Evolutionary conservation across 2,888 invertebrate genomes (phyloP).

Genomic region (Drosophila niveifrons): DNA sequence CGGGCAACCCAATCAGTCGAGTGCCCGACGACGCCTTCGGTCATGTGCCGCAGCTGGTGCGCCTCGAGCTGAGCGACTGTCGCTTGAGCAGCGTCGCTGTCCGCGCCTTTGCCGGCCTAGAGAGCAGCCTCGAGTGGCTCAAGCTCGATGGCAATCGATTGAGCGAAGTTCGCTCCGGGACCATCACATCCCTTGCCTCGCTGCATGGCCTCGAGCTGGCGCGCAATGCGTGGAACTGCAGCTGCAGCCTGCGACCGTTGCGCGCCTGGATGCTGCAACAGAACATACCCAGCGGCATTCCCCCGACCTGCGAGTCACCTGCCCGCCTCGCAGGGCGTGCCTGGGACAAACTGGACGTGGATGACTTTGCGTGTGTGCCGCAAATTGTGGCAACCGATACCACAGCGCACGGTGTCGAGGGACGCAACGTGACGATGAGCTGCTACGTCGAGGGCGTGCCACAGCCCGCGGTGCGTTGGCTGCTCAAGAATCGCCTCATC

Average conservation of each 20-base stretch:
- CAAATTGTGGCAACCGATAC: slow-evolving; percentile 88
- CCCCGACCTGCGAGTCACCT: slow-evolving; percentile 90
- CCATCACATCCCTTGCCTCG: slow-evolving; percentile 89
- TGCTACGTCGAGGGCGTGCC: slow-evolving; percentile 91
- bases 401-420: slow-evolving; percentile 89
- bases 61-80: slow-evolving; percentile 91
- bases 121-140: slow-evolving; percentile 90
- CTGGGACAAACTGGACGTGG: slow-evolving; percentile 91
- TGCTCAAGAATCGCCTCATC: slow-evolving; percentile 89
- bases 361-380: slow-evolving; percentile 93
- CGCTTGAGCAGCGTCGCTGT: slow-evolving; percentile 89
- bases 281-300: slow-evolving; percentile 91
- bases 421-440: slow-evolving; percentile 90
- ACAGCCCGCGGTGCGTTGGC: slow-evolving; percentile 90
- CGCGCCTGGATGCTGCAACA: slow-evolving; percentile 92
- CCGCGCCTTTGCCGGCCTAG: slow-evolving; percentile 90
- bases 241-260: slow-evolving; percentile 90
- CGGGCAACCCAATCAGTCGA: slow-evolving; percentile 90
- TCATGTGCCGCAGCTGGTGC: slow-evolving; percentile 89
- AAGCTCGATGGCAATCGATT: slow-evolving; percentile 92
- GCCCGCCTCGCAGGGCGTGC: slow-evolving; percentile 88
- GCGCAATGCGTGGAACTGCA: slow-evolving; percentile 94
- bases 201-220: slow-evolving; percentile 91
- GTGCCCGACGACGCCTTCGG: slow-evolving; percentile 90
- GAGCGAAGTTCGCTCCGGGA: slow-evolving; percentile 88